phyloP scores from a whole-genome alignment of 2,113 vertebrate genomes.

The Columba janthina region DNA sequence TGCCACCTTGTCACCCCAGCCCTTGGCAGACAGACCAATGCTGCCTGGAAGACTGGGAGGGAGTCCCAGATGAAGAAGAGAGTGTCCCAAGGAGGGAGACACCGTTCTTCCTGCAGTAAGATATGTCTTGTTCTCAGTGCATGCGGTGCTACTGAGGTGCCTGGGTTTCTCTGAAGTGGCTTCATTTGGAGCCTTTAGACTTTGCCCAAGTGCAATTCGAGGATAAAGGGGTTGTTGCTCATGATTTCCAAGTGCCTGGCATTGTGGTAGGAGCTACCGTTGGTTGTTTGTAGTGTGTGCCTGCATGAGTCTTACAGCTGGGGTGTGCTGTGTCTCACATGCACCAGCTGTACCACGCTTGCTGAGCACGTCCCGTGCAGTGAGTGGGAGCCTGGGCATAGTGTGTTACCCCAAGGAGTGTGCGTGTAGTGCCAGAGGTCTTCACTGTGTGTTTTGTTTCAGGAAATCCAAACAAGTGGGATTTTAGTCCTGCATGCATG shows the following conservation, averaged over 20 bases:
- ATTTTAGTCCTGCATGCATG: background rate
- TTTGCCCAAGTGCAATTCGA: background rate
- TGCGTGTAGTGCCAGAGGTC: background rate
- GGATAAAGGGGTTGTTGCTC: background rate
- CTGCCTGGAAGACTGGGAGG: background rate
- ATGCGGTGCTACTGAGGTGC: background rate
- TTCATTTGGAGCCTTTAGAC: background rate
- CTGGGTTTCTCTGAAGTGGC: background rate
- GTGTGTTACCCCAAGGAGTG: fast-evolving
- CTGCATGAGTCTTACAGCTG: background rate
- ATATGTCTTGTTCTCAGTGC: fast-evolving
- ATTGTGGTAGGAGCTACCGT: background rate
- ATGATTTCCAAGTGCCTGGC: fast-evolving
- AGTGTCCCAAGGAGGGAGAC: background rate
- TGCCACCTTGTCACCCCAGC: background rate
- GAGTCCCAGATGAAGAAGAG: background rate
- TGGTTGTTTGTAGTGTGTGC: fast-evolving
- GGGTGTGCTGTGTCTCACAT: fast-evolving
- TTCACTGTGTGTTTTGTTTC: background rate
- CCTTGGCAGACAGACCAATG: background rate
- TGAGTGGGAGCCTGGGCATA: background rate
- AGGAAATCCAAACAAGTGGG: background rate
- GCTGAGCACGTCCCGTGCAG: background rate
- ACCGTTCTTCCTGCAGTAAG: background rate
- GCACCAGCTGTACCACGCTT: fast-evolving